Evolutionary conservation across 2,113 vertebrate species (phyloP).

Genomic region (Irena cyanogastra): DNA sequence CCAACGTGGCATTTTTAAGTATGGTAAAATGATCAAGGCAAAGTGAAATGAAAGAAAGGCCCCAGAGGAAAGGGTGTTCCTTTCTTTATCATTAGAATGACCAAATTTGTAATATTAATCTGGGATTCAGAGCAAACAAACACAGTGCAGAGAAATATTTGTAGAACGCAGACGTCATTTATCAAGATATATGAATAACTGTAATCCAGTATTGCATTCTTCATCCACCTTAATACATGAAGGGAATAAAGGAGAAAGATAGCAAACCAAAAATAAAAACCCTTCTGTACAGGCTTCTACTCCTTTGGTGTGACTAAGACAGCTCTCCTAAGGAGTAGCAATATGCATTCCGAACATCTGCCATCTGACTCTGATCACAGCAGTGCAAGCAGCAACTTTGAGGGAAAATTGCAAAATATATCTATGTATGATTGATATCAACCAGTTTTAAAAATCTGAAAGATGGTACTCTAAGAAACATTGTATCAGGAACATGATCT

Average conservation of each 20-base stretch:
- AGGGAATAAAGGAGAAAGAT: neutral
- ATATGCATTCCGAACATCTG: neutral
- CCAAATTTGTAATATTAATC: neutral
- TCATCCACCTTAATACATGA: neutral
- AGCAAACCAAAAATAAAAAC: neutral
- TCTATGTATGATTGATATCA: neutral
- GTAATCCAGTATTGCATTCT: neutral
- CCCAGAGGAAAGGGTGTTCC: neutral
- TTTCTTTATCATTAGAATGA: neutral
- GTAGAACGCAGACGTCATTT: neutral
- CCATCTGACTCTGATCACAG: neutral
- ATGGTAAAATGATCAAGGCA: neutral
- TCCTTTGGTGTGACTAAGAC: neutral
- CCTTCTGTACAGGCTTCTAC: neutral
- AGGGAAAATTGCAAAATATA: neutral
- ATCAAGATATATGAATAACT: neutral
- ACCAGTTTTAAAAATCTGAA: neutral
- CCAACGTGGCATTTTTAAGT: neutral
- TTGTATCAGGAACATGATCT: fast-evolving
- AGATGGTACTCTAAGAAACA: neutral
- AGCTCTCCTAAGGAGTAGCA: neutral
- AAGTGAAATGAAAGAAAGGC: neutral
- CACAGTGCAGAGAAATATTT: neutral
- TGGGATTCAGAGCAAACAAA: neutral
- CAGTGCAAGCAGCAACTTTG: neutral